Percentiles rank a stretch among this genome's conserved stretches.
phyloP scores from a whole-genome alignment of 2,113 vertebrate species.

The Prunella fulvescens region DNA sequence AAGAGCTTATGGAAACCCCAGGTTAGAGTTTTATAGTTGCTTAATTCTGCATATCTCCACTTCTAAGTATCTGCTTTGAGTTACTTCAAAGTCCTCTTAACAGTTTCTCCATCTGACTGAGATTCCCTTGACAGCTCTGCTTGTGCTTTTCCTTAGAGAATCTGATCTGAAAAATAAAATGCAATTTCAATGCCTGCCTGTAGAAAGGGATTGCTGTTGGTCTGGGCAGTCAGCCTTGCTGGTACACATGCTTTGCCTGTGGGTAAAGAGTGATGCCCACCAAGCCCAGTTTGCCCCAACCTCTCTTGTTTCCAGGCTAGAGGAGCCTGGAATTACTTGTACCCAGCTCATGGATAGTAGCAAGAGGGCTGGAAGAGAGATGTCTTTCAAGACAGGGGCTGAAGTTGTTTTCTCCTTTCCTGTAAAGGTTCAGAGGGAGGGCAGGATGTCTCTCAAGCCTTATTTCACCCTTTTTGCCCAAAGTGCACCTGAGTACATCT shows the following conservation, averaged over 20 bases:
- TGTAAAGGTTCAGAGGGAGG: not conserved
- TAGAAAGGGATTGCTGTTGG: not conserved
- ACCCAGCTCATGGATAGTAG: not conserved
- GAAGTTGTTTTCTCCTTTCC: not conserved
- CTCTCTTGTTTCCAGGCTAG: not conserved
- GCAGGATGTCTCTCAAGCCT: not conserved
- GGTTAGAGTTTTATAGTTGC: not conserved
- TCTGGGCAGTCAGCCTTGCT: not conserved
- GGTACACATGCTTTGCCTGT: not conserved
- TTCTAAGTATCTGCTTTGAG: not conserved
- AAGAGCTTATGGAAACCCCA: not conserved
- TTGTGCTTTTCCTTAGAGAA: not conserved
- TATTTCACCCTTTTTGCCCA: not conserved
- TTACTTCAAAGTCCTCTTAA: not conserved
- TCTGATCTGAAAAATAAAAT: not conserved
- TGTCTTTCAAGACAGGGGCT: not conserved
- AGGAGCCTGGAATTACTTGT: not conserved
- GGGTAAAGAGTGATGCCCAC: not conserved
- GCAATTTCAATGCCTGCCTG: not conserved
- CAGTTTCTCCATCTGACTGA: not conserved
- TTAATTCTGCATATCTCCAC: not conserved
- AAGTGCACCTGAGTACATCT: not conserved
- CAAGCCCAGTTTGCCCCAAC: not conserved
- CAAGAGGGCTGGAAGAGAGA: not conserved
- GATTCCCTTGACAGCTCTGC: not conserved